These are phyloP conservation scores for Gobiocypris rarus DNA, from an alignment of 2,113 vertebrate species.

Conservation along the genomic window DNA sequence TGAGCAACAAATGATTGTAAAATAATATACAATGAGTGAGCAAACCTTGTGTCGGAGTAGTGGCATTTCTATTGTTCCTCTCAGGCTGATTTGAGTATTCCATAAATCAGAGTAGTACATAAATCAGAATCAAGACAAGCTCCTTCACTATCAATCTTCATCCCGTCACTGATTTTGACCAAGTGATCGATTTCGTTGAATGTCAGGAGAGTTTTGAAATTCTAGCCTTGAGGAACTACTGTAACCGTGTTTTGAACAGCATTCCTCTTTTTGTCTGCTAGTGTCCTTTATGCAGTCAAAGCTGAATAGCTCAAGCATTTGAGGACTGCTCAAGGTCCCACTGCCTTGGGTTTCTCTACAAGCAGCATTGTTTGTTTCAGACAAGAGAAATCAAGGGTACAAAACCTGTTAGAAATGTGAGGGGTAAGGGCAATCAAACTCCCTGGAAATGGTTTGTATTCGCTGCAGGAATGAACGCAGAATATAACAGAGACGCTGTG, in stretches of 20 bases:
- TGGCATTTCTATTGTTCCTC: too few species aligned
- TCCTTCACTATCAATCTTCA: neutral
- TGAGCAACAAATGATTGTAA: too few species aligned
- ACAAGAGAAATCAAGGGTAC: conserved; percentile 47
- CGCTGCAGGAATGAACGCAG: neutral
- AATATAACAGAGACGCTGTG: neutral
- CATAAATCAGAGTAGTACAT: too few species aligned
- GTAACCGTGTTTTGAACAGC: conserved; percentile 59
- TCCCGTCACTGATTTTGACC: neutral
- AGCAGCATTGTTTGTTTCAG: neutral
- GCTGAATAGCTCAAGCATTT: conserved; percentile 60
- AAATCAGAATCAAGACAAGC: neutral
- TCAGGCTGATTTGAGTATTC: neutral
- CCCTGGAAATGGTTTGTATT: neutral
- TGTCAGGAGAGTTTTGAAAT: conserved; percentile 44
- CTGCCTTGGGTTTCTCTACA: conserved; percentile 41
- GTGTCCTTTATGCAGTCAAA: conserved; percentile 41
- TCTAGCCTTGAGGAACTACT: conserved; percentile 59
- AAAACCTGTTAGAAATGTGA: neutral
- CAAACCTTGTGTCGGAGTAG: too few species aligned
- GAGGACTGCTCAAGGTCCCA: conserved; percentile 59
- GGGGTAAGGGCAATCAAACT: neutral
- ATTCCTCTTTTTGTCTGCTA: conserved; percentile 63
- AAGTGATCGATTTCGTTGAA: too few species aligned
- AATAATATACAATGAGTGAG: too few species aligned